Evolutionary conservation across 2,888 invertebrate species (phyloP), one percentile per base, ranked within the genome.

Genomic region (Beris morrisii): DNA sequence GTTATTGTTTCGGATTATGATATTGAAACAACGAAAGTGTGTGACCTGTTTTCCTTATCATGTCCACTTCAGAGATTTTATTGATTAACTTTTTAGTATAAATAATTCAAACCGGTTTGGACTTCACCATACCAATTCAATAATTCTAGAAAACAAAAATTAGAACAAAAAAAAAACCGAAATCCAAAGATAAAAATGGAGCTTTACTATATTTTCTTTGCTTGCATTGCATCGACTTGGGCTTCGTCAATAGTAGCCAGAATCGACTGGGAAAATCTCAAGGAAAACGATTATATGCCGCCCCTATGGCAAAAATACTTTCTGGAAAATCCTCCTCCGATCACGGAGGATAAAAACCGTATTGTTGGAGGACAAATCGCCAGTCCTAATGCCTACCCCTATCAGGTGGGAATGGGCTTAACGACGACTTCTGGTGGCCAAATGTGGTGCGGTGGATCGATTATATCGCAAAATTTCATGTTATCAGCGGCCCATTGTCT

Each of bases 341-440:
- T 48, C 15, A n/a, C n/a, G 15, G 28, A 28, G 5, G 13, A 53
- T 28, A 7, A 3, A 4, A 46, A 15, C 12, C 65, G 65, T 13
- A 65, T 65, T 50, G 65, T 65, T 12, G 65, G 65, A 28, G 65
- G 65, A 6, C 56, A 65, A 57, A 30, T 56, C 28, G 65, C 65
- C 3, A 22, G 15, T 9, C 50, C 57, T 11, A 56, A 57, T 30
- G 43, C 48, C 4, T 57, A 32, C 52, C 65, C 65, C 9, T 56
- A 65, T 57, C 65, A 65, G 52, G 56, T 56, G 28, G 65, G 65
- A 6, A n/a, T 65, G 7, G 38, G n/a, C 0, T 7, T 65, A 4
- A 50, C 22, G 12, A 12, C 48, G 6, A 28, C 4, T 31, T 5
- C 11, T 4, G 54, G 45, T 7, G 12, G 12, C 3, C 12, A 30